These are phyloP conservation scores for Morpho deidamia DNA, from an alignment of 2,888 invertebrate genomes.

Conservation along the genomic window DNA sequence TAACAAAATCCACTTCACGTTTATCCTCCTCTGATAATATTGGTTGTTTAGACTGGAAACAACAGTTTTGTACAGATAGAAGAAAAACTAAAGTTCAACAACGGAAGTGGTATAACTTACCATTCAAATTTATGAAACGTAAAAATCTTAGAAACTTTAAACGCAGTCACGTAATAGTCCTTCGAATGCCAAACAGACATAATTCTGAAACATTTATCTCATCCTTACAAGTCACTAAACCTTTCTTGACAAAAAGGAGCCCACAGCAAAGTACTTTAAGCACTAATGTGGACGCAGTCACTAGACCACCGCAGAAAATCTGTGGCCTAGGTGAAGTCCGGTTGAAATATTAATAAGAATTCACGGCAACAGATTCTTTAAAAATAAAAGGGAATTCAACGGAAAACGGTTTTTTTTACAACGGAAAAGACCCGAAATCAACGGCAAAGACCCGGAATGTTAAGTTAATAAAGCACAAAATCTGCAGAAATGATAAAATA, in stretches of 20 bases:
- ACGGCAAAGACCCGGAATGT: no score
- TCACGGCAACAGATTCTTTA: no score
- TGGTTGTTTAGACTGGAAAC: constrained; percentile 29
- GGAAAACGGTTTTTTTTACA: no score
- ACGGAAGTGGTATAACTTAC: constrained; percentile 33
- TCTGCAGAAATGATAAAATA: no score
- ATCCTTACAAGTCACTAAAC: constrained; percentile 27
- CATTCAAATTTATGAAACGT: constrained; percentile 32
- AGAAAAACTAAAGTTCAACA: constrained; percentile 32
- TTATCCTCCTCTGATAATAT: constrained; percentile 33
- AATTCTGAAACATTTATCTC: constrained; percentile 15
- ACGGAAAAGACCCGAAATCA: no score
- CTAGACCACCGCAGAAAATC: constrained; percentile 33
- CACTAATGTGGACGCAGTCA: constrained; percentile 13
- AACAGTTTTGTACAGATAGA: constrained; percentile 21
- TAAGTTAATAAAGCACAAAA: no score
- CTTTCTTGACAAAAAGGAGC: constrained; percentile 35
- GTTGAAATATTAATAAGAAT: constrained; percentile 4
- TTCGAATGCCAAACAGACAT: constrained; percentile 29
- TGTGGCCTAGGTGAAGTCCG: constrained; percentile 44
- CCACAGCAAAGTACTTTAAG: constrained; percentile 21
- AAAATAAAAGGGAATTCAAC: no score
- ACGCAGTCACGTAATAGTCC: constrained; percentile 37
- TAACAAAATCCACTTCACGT: constrained; percentile 35
- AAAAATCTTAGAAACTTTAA: constrained; percentile 27